Base-by-base conservation (phyloP, 53 echinoderm and acorn worm genomes). In the Echinometra lucunter region DNA sequence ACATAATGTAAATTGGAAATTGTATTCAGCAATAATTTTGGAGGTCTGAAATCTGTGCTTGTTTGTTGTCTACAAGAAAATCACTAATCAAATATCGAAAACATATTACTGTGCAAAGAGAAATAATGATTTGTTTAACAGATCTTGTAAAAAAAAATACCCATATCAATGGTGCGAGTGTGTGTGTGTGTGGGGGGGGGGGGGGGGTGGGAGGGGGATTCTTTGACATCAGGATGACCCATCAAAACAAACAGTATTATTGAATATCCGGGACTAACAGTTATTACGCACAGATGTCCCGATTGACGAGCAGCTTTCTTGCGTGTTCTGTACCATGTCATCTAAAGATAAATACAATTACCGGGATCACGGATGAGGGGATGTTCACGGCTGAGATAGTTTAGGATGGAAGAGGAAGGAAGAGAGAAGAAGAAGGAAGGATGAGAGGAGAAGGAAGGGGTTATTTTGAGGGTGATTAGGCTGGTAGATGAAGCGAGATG, bases 391-490 rank as follows among this genome's bases (percentile, higher is more conserved):
- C 15, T 58, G 90, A 66, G 90, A 66, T 37, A 63, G 28, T 30
- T 25, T n/a, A n/a, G 66, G 27, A 63, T 1, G 34, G 90, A n/a
- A 38, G 32, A 45, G 91, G 91, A 21, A 12, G 11, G 72, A 69
- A n/a, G 91, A 21, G 90, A 57, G 27, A 63, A 0, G 34, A 66
- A n/a, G 23, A 16, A 45, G 91, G 91, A 21, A 12, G 11, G 72
- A 69, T 13, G 91, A 21, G 90, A 66, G 90, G 66, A 44, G 66
- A 91, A 23, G 91, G 91, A 47, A 56, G 35, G 40, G 47, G 72
- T 78, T 74, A 80, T 92, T 92, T 92, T 74, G 28, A 74, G 93
- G 78, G 27, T 57, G 93, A 92, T 92, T 92, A 92, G 81, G 93
- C 57, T 1, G 81, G 37, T 11, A 92, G 80, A 44, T 91, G 91